Base-by-base conservation (phyloP, 2,888 invertebrate genomes). In the Teleiodes luculella region DNA sequence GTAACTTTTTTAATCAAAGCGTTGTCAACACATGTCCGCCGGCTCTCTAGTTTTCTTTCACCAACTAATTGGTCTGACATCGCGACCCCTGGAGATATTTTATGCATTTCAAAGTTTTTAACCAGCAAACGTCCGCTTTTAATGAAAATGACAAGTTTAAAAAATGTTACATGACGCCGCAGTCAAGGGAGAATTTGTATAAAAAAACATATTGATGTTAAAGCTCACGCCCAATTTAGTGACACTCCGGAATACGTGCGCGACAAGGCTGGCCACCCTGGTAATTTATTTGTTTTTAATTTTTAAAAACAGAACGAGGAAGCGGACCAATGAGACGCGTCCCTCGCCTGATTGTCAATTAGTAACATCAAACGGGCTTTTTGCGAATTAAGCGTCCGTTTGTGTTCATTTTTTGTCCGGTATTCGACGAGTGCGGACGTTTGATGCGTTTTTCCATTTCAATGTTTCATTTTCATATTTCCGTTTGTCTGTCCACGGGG, bases 331-430 rank as follows among this genome's bases (percentile, higher is more conserved):
- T 88, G 88, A 83, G 82, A 86, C 88, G 81, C 87, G 81, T 82
- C 89, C 87, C 74, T 79, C 78, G 77, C 70, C 80, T 89, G 89
- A 90, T 88, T 88, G 90, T 89, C 90, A 90, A 90, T 90, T 90
- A 90, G 88, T 78, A 80, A 90, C 88, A 88, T 89, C 90, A 90
- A 90, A 89, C 88, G 89, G 84, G 83, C 88, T 90, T 87, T 89
- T 88, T 89, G 86, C 89, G 86, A 90, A 90, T 89, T 88, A 88
- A 86, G 83, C 86, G 84, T 71, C 71, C 80, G 86, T 80, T 85
- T 84, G 79, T 85, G 81, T 86, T 86, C 84, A 84, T 81, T 87
- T 87, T 87, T 87, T 86, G 84, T 83, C 80, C 84, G 63, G 70
- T 74, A 62, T 70, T 65, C 73, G 76, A 65, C 78, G 78, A 73